phyloP scores from a whole-genome alignment of 2,113 vertebrate genomes.

The Oncorhynchus nerka region DNA sequence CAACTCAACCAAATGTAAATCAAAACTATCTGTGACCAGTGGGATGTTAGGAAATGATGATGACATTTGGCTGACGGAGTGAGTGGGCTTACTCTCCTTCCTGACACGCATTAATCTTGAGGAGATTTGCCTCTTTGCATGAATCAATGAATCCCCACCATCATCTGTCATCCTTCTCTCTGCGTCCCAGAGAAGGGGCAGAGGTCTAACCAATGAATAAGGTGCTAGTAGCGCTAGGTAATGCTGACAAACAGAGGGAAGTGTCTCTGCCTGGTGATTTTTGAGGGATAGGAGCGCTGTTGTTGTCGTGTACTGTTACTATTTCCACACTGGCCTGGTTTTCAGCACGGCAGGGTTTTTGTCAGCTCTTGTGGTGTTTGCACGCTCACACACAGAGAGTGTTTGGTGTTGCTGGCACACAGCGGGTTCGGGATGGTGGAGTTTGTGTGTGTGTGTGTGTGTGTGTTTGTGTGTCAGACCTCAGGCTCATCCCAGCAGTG shows the following conservation, averaged over 20 bases:
- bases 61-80: slow-evolving; percentile 1
- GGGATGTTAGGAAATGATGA: neutral
- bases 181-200: neutral
- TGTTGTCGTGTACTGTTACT: slow-evolving; percentile 35
- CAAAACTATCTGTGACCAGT: no score
- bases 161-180: slow-evolving; percentile 53
- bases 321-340: slow-evolving; percentile 48
- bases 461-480: no score
- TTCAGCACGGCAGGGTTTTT: slow-evolving; percentile 37
- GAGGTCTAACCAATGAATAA: neutral
- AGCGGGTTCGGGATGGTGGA: no score
- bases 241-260: neutral
- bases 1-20: no score
- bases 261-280: slow-evolving; percentile 26
- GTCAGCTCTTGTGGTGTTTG: slow-evolving; percentile 67
- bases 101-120: slow-evolving; percentile 51
- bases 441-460: no score
- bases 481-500: slow-evolving; percentile 53
- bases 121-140: slow-evolving; percentile 32
- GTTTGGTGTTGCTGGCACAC: no score
- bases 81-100: slow-evolving; percentile 40
- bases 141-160: slow-evolving; percentile 45
- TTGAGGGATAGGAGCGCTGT: slow-evolving; percentile 25
- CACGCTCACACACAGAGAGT: no score
- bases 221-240: neutral